phyloP scores from a whole-genome alignment of 2,888 invertebrate species.

The Mechanitis messenoides region DNA sequence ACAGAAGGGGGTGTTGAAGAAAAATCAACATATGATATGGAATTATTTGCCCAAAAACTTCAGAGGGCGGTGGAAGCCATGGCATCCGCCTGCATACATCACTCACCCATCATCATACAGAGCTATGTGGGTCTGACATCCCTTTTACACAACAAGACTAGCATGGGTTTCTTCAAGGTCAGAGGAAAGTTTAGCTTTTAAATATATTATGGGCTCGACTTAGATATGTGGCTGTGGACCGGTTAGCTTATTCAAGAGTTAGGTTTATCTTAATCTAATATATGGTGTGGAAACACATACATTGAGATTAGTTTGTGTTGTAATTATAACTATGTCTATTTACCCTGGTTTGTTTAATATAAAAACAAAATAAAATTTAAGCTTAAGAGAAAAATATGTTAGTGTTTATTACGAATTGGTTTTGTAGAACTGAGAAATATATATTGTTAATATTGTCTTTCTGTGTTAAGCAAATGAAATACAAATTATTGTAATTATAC shows the following conservation, averaged over 20 bases:
- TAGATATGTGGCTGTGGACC: constrained; percentile 5
- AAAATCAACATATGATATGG: constrained; percentile 76
- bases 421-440: too few species aligned
- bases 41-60: constrained; percentile 76
- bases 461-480: too few species aligned
- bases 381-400: too few species aligned
- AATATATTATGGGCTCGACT: constrained; percentile 27
- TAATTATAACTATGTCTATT: too few species aligned
- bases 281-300: background rate
- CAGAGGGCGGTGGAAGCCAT: constrained; percentile 72
- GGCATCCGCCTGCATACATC: constrained; percentile 73
- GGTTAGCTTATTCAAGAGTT: background rate
- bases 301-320: too few species aligned
- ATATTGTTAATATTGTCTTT: too few species aligned
- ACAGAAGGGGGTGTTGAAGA: constrained; percentile 60
- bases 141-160: constrained; percentile 87
- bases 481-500: too few species aligned
- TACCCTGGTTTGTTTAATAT: too few species aligned
- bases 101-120: constrained; percentile 84
- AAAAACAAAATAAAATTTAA: too few species aligned
- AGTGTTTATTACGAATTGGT: too few species aligned
- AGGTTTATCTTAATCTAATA: background rate
- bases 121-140: constrained; percentile 88
- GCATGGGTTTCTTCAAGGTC: constrained; percentile 91
- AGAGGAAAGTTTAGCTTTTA: constrained; percentile 90